Conservation (phyloP, 2,888 invertebrate genomes). For the Phragmatobia fuliginosa region DNA sequence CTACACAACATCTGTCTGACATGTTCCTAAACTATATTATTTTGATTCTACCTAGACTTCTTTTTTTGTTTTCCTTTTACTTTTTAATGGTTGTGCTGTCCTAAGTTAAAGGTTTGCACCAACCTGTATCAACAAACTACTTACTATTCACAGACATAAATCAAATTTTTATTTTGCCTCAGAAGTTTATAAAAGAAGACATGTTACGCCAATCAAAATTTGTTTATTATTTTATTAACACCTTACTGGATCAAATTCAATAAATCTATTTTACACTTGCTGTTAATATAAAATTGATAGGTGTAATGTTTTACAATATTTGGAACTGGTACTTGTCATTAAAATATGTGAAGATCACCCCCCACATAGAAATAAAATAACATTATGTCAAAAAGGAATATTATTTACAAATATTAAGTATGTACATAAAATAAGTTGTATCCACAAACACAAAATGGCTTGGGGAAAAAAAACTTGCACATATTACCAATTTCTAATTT, state of each 20-base stretch:
- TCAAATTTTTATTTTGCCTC: not conserved
- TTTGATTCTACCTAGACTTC: not conserved
- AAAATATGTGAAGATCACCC: not conserved
- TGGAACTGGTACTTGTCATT: not conserved
- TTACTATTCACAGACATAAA: not conserved
- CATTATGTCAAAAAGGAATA: not conserved
- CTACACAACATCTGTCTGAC: not conserved
- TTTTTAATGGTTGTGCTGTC: not conserved
- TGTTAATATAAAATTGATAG: not conserved
- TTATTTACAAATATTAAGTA: constrained; percentile 1
- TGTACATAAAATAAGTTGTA: not conserved
- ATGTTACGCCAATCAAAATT: not conserved
- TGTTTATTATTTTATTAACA: not conserved
- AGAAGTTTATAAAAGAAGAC: no score
- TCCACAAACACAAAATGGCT: not conserved
- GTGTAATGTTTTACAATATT: not conserved
- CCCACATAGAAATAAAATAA: constrained; percentile 1
- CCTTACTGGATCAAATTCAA: not conserved
- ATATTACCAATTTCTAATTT: not conserved
- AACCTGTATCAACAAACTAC: not conserved
- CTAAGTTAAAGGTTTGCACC: not conserved
- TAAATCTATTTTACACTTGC: not conserved
- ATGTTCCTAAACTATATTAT: not conserved
- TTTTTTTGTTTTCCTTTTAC: not conserved
- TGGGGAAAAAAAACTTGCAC: not conserved